Evolutionary conservation across 1,140 invertebrate species (phyloP), one percentile per base, ranked within the genome.

Genomic region (Capitella teleta): DNA sequence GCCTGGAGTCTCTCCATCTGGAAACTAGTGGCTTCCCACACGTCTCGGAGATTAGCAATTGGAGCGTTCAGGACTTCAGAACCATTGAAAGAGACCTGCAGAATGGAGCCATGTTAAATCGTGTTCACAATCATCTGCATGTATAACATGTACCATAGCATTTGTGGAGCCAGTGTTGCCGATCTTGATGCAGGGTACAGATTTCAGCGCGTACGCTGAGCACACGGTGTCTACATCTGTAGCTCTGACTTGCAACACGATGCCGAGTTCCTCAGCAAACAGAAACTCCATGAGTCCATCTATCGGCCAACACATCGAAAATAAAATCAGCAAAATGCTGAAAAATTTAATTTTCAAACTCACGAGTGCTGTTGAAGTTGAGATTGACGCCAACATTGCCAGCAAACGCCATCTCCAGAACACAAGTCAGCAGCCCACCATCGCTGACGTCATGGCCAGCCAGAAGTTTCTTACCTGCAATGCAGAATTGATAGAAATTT

Each of bases 401-500:
- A 54, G 80, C 91, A 66, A 98, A 92, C 26, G 84, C 83, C 93
- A 98, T 97, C 75, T 98, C 94, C 28, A 97, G 61, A 0, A 93
- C 61, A 62, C 86, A 89, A 0, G 85, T 87, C 26, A 97, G 76
- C 3, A 97, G 70, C 23, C 94, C 94, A 32, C 94, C 94, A 74
- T 98, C 94, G 68, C 91, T 96, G 1, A 98, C 76, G 72, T 98
- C 94, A 68, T 98, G 94, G 1, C 92, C 91, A n/a, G 93, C 78
- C 14, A 85, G 67, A 6, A 96, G 64, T 62, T 81, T 79, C 0
- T 75, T 76, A 40, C 84, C 82, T 86, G 58, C 43, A 47, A 32
- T 2, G 36, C n/a, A 46, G 24, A n/a, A n/a, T n/a, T n/a, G n/a
- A n/a, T n/a, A n/a, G n/a, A n/a, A n/a, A n/a, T n/a, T n/a, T n/a